A percentile compares a stretch with the other conserved stretches of the same genome.
Evolutionary conservation across 2,888 invertebrate species (phyloP).

Genomic region (Andrena chrysosceles): DNA sequence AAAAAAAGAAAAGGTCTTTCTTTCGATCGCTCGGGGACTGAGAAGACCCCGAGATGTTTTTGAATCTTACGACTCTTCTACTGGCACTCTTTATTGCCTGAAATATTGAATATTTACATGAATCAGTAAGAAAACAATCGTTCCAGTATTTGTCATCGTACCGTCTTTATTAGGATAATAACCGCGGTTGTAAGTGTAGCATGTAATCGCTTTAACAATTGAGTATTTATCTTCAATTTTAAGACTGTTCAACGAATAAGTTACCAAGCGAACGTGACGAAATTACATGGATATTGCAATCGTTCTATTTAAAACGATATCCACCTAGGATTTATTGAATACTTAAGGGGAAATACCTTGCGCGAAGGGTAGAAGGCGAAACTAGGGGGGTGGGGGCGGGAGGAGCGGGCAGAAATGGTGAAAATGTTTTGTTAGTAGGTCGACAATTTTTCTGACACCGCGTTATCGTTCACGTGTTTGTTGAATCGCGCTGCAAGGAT

Average conservation of each 20-base stretch:
- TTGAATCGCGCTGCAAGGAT: neutral
- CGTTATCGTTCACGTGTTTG: neutral
- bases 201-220: constrained; percentile 52
- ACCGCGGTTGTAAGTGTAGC: constrained; percentile 46
- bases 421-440: too few species aligned
- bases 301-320: constrained; percentile 39
- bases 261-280: constrained; percentile 18
- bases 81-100: constrained; percentile 42
- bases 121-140: constrained; percentile 47
- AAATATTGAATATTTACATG: constrained; percentile 36
- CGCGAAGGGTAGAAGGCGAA: neutral
- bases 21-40: constrained; percentile 63
- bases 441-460: too few species aligned
- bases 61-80: constrained; percentile 41
- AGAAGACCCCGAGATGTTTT: constrained; percentile 39
- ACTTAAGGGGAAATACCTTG: neutral
- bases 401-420: too few species aligned
- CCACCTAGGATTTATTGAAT: constrained; percentile 10
- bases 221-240: constrained; percentile 51
- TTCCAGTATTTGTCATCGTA: constrained; percentile 36
- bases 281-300: constrained; percentile 27
- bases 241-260: constrained; percentile 53
- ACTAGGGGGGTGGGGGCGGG: neutral
- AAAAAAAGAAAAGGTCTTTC: constrained; percentile 39
- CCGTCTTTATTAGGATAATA: constrained; percentile 41